Evolutionary conservation across 2,888 invertebrate genomes (phyloP), one percentile per base, ranked within the genome.

Genomic region (Drosophila monieri): DNA sequence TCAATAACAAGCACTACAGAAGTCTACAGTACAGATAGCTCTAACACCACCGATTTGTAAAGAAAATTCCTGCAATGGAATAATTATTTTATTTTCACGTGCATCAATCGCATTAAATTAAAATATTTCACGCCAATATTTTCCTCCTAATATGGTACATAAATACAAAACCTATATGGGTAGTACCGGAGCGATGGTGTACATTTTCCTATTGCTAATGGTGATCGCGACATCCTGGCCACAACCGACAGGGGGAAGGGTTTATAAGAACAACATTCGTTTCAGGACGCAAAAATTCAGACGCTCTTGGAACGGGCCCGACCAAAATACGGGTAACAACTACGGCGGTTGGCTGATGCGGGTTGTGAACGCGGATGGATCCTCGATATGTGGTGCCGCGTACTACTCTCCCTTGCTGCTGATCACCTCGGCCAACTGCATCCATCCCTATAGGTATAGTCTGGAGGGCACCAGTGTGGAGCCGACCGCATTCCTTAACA

Each of bases 391-490:
- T 10, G 73, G 73, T 0, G 74, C 52, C 1, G 54, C 68, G 25
- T 69, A 65, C 48, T 73, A 37, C 10, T 6, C 18, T 37, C 8
- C 39, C 30, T 0, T 61, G 62, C 51, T 3, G 37, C 8, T 74
- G 0, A 70, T 76, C 2, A 46, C 74, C 5, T 59, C 74, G 6
- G 61, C 70, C 2, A 70, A 56, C 41, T 74, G 74, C 43, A 37
- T 74, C 48, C 48, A 66, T 1, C n/a, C 6, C 6, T 54, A 57
- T 9, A 51, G 49, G 8, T 12, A 30, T 1, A 10, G 8, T 0
- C 9, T 74, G 3, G 12, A n/a, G 43, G 23, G 6, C 9, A 0
- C 32, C 6, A 62, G 48, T 3, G 74, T 74, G 12, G 65, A 69
- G 23, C 51, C 53, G 3, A 68, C 78, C 6, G 30, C 21, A 4